Base-by-base conservation (phyloP, 2,113 vertebrate genomes). In the Beaufortia kweichowensis region DNA sequence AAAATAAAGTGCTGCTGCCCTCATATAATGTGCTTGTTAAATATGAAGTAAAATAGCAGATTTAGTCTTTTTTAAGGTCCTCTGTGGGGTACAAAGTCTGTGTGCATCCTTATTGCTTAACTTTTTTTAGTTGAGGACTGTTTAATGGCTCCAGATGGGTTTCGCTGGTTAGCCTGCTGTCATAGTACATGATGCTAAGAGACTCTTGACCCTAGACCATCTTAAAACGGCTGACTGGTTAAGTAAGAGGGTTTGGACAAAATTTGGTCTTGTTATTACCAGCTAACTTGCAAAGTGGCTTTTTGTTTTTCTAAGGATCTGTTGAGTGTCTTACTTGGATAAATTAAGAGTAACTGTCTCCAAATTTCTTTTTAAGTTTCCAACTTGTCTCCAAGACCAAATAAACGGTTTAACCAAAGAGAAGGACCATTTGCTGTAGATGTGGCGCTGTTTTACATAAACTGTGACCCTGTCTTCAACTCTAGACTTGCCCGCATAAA, bases 401-500 rank as follows among this genome's bases (percentile, higher is more conserved):
- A 39, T 19, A 28, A 66, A 15, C 46, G 0, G 3, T 31, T 6
- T 31, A 23, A 10, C 48, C 53, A 9, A 21, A 21, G 19, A 41
- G 23, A 65, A 23, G 39, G 70, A 59, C 31, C 68, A 59, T 80
- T 69, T 77, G 75, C 72, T 77, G 28, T 50, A 28, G 71, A 48
- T 79, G 26, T 19, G 67, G 31, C 26, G 21, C 26, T 43, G 43
- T 68, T 46, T 53, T 46, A 15, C 23, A 39, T 65, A 53, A 57
- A 68, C 64, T 17, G 17, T 74, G 78, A 76, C 68, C 60, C 76
- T 48, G 43, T 31, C 9, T 4, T 79, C 64, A 76, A 24, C 70
- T 26, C 70, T 33, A 63, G 57, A 17, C 60, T 28, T 17, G 64
- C 68, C 50, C 68, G 61, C 81, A 84, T 73, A 59, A 81, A 86